Evolutionary conservation across 1,140 invertebrate genomes (phyloP).

Genomic region (Venustaconcha ellipsiformis): DNA sequence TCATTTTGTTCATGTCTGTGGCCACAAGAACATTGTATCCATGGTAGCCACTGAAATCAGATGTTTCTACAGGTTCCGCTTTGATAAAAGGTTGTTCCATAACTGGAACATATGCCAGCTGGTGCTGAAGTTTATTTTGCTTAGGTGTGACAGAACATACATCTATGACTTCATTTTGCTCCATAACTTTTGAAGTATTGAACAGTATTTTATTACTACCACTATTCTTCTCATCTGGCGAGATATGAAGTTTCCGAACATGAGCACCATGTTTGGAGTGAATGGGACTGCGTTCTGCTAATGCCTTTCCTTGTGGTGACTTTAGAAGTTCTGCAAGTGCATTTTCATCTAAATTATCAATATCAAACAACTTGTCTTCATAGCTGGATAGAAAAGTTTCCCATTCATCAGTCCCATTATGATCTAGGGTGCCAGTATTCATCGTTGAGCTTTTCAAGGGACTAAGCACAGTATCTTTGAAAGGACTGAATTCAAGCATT

Average conservation of each 20-base stretch:
- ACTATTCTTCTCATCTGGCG: conserved; percentile 16
- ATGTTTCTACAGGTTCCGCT: too few species aligned
- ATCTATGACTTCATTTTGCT: too few species aligned
- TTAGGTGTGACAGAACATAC: too few species aligned
- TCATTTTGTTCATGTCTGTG: conserved; percentile 31
- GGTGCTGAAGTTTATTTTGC: too few species aligned
- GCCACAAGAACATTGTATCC: conserved; percentile 13
- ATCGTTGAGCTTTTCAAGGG: conserved; percentile 25
- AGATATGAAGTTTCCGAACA: conserved; percentile 20
- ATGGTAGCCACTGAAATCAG: too few species aligned
- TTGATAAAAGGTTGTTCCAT: too few species aligned
- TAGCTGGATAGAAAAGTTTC: conserved; percentile 26
- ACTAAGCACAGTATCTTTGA: conserved; percentile 27
- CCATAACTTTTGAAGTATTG: too few species aligned
- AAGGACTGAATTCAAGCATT: conserved; percentile 19
- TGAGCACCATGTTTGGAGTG: not conserved
- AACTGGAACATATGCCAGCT: too few species aligned
- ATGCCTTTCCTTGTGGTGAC: conserved; percentile 24
- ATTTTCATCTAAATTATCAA: conserved; percentile 4
- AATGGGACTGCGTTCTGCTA: conserved; percentile 13
- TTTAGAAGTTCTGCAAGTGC: conserved; percentile 20
- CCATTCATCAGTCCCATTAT: conserved; percentile 4
- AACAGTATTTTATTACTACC: not conserved
- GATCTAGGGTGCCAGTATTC: conserved; percentile 24
- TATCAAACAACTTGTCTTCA: conserved; percentile 32